Evolutionary conservation across 64 coral and sea anemone genomes (phyloP), one percentile per base, ranked within the genome.

Genomic region (Dendrophyllia cribrosa): DNA sequence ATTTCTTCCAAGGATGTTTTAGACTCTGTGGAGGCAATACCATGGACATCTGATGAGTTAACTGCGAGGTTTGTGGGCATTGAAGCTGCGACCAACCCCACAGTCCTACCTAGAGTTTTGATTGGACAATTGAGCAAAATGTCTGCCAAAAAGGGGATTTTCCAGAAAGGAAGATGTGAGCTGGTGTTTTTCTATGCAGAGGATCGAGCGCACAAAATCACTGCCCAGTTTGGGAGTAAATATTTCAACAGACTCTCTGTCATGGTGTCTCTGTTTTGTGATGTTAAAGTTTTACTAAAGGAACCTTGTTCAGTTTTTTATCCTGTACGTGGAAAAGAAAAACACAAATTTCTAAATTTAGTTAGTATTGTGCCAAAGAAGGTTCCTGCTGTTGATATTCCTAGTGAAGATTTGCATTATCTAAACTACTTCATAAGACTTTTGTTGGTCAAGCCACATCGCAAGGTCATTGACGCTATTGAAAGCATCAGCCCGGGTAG

Each of bases 21-120:
- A 25, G 19, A 71, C 16, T 68, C 58, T 8, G 70, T 96, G 17
- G 21, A 88, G 73, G 65, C 88, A 24, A 58, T 71, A n/a, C 43
- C 83, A 7, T 99, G 97, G 97, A 75, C 83, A 43, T 89, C 75
- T 21, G 84, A 94, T 63, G 0, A 83, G 63, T 65, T 91, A 52
- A 84, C 88, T 55, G 94, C 90, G 25, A 99, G 89, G 56, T 96
- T 99, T 96, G 83, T 99, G 7, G 97, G 97, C 2, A 94, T 95
- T 59, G 94, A 95, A 74, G 75, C 71, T 58, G 85, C 85, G 9
- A 58, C 47, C 20, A 87, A 75, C n/a, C 85, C 85, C 20, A 17
- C 50, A 12, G 51, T 87, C 58, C 68, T 87, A 8, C 70, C 66
- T 22, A 90, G 73, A 90, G 77, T 88, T 43, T 51, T 97, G n/a